Evolutionary conservation across 2,113 vertebrate genomes (phyloP), one percentile per base, ranked within the genome.

Genomic region (Leptobrachium ailaonicum): DNA sequence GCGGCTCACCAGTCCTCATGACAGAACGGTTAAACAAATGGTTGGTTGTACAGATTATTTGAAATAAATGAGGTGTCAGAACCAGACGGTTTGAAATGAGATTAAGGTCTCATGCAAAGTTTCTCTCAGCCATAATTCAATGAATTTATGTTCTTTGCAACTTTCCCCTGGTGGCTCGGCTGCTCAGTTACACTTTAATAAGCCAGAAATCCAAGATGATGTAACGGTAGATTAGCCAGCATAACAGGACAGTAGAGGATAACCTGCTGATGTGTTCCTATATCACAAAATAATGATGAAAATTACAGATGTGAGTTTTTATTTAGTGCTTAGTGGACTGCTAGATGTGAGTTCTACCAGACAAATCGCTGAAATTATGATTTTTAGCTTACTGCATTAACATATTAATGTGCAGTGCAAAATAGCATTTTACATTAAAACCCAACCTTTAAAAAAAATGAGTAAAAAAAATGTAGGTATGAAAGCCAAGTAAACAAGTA

Each of bases 241-340:
- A 76, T 68, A 53, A 67, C 50, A 50, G 75, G 75, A 68, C 75
- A 54, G 42, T 47, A 40, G 73, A 47, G 73, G 60, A 75, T 50
- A 75, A 66, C 73, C 73, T 66, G 60, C 73, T 75, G 73, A 76
- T 76, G 63, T 67, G 63, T 76, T 56, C 44, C 75, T 66, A 8
- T 66, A 64, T 62, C 43, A 20, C 73, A 66, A 43, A 47, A 76
- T 67, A 68, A 56, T 56, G 64, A 76, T 54, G 41, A 47, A 9
- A 68, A 68, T 56, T 54, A 76, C 75, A 76, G 85, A 87, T 88
- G 83, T 81, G 84, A 86, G 83, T 32, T 32, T 32, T 32, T 32
- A 32, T 32, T 32, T 32, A 32, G 20, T 32, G 20, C 20, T 32
- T 32, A 32, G 20, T 32, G 20, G 20, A 32, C 20, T 32, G 20